Evolutionary conservation across 2,113 vertebrate species (phyloP).

Genomic region (Verasper variegatus): DNA sequence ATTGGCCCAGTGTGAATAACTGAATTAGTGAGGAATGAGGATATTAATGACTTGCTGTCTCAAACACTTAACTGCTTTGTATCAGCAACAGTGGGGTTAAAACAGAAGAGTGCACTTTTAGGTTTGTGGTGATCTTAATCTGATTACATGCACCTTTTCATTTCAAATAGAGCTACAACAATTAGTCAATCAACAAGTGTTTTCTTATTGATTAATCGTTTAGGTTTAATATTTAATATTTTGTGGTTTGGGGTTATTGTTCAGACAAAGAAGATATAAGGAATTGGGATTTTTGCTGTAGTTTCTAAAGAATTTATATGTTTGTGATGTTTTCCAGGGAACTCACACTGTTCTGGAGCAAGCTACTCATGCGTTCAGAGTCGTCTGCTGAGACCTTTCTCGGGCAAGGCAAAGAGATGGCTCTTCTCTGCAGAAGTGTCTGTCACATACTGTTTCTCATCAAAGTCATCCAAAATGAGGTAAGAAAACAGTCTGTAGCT

Average conservation of each 20-base stretch:
- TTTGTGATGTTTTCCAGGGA: slow-evolving; percentile 86
- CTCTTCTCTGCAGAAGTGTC: slow-evolving; percentile 95
- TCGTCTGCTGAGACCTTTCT: slow-evolving; percentile 93
- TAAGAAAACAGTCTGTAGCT: slow-evolving; percentile 75
- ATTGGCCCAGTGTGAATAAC: neutral
- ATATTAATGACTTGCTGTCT: neutral
- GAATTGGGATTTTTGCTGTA: neutral
- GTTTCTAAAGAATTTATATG: too few relatives aligned
- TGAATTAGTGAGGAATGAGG: neutral
- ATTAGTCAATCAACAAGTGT: too few relatives aligned
- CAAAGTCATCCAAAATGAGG: slow-evolving; percentile 99
- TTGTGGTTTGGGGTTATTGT: neutral
- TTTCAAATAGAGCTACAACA: neutral
- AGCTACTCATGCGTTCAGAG: slow-evolving; percentile 95
- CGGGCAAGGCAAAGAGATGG: slow-evolving; percentile 93
- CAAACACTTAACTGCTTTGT: neutral
- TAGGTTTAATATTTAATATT: neutral
- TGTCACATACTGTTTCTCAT: slow-evolving; percentile 99
- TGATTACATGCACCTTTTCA: neutral
- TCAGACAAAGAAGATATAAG: neutral
- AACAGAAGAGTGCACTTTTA: neutral
- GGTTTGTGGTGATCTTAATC: neutral
- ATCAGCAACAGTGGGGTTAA: neutral
- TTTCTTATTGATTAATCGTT: too few relatives aligned
- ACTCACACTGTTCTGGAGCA: slow-evolving; percentile 99